phyloP scores from a whole-genome alignment of 2,797 vertebrate species.

The Pempheris klunzingeri region DNA sequence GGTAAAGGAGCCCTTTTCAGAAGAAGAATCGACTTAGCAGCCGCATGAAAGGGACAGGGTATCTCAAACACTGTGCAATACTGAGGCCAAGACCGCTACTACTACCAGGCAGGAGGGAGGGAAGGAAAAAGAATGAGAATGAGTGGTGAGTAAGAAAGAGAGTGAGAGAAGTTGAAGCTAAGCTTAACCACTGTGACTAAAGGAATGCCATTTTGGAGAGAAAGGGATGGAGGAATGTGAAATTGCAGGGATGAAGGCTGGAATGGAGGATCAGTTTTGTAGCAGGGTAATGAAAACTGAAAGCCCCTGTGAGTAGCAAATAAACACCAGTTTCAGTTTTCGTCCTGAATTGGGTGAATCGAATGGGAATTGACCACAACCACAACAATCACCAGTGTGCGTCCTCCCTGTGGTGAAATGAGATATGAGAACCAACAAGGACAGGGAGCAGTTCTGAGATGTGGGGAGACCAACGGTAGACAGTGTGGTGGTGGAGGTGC shows the following conservation, averaged over 20 bases:
- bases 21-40: constrained; percentile 12
- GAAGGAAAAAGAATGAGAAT: not conserved
- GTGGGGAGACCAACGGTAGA: not conserved
- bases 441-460: constrained; percentile 7
- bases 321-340: constrained; percentile 29
- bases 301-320: constrained; percentile 19
- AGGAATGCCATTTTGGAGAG: constrained; percentile 21
- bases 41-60: not conserved
- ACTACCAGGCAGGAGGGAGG: not conserved
- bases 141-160: constrained; percentile 4
- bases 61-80: constrained; percentile 16
- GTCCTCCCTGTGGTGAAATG: constrained; percentile 16
- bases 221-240: constrained; percentile 19
- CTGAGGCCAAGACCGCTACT: constrained; percentile 36
- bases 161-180: constrained; percentile 8
- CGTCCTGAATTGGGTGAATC: constrained; percentile 18
- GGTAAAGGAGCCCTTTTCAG: not conserved
- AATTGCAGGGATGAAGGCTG: constrained; percentile 1
- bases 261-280: constrained; percentile 3
- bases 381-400: constrained; percentile 8
- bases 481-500: constrained; percentile 30
- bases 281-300: constrained; percentile 22
- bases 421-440: constrained; percentile 27
- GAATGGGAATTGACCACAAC: constrained; percentile 35
- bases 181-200: constrained; percentile 21